Base-by-base conservation (phyloP, 1,140 invertebrate genomes). In the Nebria ingens region DNA sequence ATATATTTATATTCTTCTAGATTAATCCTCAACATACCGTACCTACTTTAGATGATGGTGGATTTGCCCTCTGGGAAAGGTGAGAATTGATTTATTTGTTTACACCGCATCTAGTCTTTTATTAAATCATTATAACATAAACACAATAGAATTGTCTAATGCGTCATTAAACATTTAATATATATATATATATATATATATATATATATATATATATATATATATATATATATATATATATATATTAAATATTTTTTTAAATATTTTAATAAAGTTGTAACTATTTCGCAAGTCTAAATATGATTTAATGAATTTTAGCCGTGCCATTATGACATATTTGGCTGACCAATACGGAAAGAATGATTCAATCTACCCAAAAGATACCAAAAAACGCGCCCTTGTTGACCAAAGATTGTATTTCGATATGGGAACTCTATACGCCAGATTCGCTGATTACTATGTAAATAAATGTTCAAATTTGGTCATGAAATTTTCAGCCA, bases 391-490 rank as follows among this genome's bases (percentile, higher is more conserved):
- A 53, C 71, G 87, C 9, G 87, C 84, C 1, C 0, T 83, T 0
- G 81, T 91, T 1, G 82, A 90, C 64, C 81, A 85, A 60, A 76
- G 83, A 55, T 69, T 91, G 1, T 84, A 83, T 66, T 91, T 90
- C 66, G 86, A 90, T 62, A 71, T 81, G n/a, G 82, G 80, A 38
- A 81, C 76, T 1, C 68, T 91, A 1, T 87, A 85, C 65, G 69
- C 76, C 53, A 67, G 79, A 59, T 82, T 86, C 56, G 67, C 64
- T n/a, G 80, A 84, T 22, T 81, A 81, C 61, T 81, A 77, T 58
- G 81, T 84, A 70, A 74, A 78, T 74, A 53, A n/a, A n/a, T n/a
- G n/a, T n/a, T n/a, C n/a, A n/a, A n/a, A n/a, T n/a, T n/a, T n/a
- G n/a, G n/a, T n/a, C n/a, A n/a, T n/a, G n/a, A n/a, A n/a, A 40